Evolutionary conservation across 2,888 invertebrate species (phyloP).

Genomic region (Dryomyza anilis): DNA sequence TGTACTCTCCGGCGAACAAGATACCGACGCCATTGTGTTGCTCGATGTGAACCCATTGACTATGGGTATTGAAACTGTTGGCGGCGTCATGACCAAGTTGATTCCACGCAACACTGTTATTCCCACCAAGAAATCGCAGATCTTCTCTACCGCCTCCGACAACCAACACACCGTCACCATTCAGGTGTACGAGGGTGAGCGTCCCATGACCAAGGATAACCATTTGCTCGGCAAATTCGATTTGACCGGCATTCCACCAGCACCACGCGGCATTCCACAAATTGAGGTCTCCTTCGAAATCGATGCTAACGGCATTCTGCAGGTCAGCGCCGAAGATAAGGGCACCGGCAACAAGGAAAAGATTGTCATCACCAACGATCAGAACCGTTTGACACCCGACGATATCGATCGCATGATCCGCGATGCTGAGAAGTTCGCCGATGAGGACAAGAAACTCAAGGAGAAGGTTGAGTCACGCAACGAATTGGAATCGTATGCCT

Average conservation of each 20-base stretch:
- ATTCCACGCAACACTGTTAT: slow-evolving; percentile 98
- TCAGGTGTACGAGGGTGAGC: slow-evolving; percentile 98
- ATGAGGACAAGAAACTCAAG: slow-evolving; percentile 96
- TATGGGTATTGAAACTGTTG: slow-evolving; percentile 99
- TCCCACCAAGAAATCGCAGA: slow-evolving; percentile 98
- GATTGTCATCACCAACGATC: slow-evolving; percentile 98
- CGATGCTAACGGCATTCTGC: slow-evolving; percentile 91
- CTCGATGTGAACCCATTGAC: slow-evolving; percentile 98
- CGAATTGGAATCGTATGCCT: slow-evolving; percentile 96
- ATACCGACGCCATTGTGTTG: slow-evolving; percentile 93
- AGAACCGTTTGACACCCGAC: slow-evolving; percentile 94
- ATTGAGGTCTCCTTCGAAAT: slow-evolving; percentile 95
- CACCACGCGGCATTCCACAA: slow-evolving; percentile 90
- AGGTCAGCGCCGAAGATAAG: slow-evolving; percentile 98
- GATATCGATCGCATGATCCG: slow-evolving; percentile 99
- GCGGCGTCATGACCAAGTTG: slow-evolving; percentile 99
- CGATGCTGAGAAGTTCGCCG: slow-evolving; percentile 98
- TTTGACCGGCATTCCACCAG: slow-evolving; percentile 94
- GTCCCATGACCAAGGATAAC: slow-evolving; percentile 99
- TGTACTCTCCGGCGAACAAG: slow-evolving; percentile 94
- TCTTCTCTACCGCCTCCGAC: slow-evolving; percentile 98
- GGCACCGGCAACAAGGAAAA: slow-evolving; percentile 98
- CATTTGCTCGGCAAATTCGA: slow-evolving; percentile 98
- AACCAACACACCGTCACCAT: slow-evolving; percentile 99
- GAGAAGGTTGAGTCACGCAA: slow-evolving; percentile 95